These are phyloP conservation scores for Druon quercuslanigerum DNA, from an alignment of 1,140 invertebrate species.

Conservation along the genomic window DNA sequence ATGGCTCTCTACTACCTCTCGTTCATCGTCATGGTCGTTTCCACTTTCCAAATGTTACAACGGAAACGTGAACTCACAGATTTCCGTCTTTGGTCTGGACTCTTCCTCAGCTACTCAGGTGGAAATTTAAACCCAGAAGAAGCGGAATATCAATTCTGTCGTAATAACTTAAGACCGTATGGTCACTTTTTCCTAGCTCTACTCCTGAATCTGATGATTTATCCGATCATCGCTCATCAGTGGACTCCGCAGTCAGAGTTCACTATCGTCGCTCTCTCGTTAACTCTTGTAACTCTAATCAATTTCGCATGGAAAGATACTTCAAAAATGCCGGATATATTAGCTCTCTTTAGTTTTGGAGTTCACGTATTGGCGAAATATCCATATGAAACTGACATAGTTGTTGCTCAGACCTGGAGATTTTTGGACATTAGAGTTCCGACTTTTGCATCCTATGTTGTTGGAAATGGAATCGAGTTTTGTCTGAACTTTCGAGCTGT, in stretches of 20 bases:
- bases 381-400: slow-evolving; percentile 88
- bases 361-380: slow-evolving; percentile 89
- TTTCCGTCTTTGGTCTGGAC: slow-evolving; percentile 86
- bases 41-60: slow-evolving; percentile 87
- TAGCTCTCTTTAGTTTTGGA: slow-evolving; percentile 86
- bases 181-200: slow-evolving; percentile 86
- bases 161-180: slow-evolving; percentile 88
- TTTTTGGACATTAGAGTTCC: slow-evolving; percentile 87
- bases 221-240: slow-evolving; percentile 84
- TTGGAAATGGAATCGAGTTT: slow-evolving; percentile 89
- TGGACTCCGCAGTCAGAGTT: slow-evolving; percentile 90
- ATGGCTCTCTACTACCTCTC: slow-evolving; percentile 83
- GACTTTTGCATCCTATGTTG: slow-evolving; percentile 86
- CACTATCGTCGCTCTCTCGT: slow-evolving; percentile 82
- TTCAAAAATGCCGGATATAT: slow-evolving; percentile 80
- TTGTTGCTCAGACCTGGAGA: slow-evolving; percentile 86
- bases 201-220: slow-evolving; percentile 84
- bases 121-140: slow-evolving; percentile 84
- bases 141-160: slow-evolving; percentile 87
- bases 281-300: slow-evolving; percentile 85
- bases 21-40: slow-evolving; percentile 83
- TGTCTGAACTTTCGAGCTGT: slow-evolving; percentile 87
- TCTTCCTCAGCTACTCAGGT: slow-evolving; percentile 84
- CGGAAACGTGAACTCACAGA: slow-evolving; percentile 83
- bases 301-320: slow-evolving; percentile 81